Evolutionary conservation across 1,140 invertebrate genomes (phyloP).

Genomic region (Chymomyza costata): DNA sequence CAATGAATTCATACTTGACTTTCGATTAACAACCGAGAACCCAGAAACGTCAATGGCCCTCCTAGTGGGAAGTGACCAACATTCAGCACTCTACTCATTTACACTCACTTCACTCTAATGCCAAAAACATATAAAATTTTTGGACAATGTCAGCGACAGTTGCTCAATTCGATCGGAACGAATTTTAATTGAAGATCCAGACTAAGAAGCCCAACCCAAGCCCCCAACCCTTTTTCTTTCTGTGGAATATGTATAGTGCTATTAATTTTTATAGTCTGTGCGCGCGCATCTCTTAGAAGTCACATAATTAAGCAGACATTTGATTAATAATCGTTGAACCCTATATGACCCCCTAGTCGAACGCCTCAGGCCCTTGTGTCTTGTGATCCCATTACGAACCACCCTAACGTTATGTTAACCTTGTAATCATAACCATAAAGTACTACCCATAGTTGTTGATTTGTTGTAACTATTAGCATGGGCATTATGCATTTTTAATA

Average conservation of each 20-base stretch:
- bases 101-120: too few species aligned
- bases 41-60: background rate
- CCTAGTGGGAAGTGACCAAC: slow-evolving; percentile 4
- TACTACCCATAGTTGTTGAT: slow-evolving; percentile 30
- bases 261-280: too few species aligned
- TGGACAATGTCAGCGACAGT: slow-evolving; percentile 36
- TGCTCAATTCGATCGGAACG: slow-evolving; percentile 62
- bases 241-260: background rate
- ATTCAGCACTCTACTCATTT: too few species aligned
- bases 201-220: slow-evolving; percentile 5
- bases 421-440: background rate
- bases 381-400: slow-evolving; percentile 12
- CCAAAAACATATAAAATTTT: slow-evolving; percentile 46
- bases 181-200: slow-evolving; percentile 67
- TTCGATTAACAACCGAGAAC: slow-evolving; percentile 53
- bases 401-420: slow-evolving; percentile 11
- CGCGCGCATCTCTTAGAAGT: slow-evolving; percentile 28
- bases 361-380: too few species aligned
- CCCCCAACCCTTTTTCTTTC: background rate
- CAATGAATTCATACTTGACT: slow-evolving; percentile 70
- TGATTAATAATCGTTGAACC: slow-evolving; percentile 70
- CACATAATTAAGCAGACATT: slow-evolving; percentile 64
- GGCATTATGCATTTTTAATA: slow-evolving; percentile 57
- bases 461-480: slow-evolving; percentile 58
- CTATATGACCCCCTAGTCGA: slow-evolving; percentile 53